Evolutionary conservation across 2,888 invertebrate species (phyloP).

Genomic region (Calliphora vomitoria): DNA sequence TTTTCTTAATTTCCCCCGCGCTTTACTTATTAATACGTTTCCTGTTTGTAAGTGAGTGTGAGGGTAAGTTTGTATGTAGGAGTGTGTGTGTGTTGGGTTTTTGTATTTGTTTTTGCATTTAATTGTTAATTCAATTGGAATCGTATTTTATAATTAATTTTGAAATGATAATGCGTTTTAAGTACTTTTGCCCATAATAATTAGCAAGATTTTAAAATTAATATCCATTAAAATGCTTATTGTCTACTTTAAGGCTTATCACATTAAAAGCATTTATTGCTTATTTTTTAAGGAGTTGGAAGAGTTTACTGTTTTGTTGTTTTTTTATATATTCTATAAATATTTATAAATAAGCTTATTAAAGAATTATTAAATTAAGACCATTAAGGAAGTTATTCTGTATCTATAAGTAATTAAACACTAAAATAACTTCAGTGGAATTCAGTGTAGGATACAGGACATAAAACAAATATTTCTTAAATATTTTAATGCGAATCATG

Average conservation of each 20-base stretch:
- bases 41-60: background rate
- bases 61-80: background rate
- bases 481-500: too few species aligned
- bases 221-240: constrained; percentile 28
- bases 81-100: background rate
- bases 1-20: constrained; percentile 14
- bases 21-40: background rate
- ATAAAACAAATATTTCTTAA: too few species aligned
- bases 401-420: too few species aligned
- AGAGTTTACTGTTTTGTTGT: background rate
- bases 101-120: constrained; percentile 8
- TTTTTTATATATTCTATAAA: background rate
- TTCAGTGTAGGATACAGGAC: too few species aligned
- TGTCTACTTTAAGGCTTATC: constrained; percentile 47
- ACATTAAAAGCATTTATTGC: constrained; percentile 28
- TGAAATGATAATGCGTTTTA: constrained; percentile 46
- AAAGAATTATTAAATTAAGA: too few species aligned
- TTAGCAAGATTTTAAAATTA: constrained; percentile 45
- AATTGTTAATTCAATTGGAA: constrained; percentile 57
- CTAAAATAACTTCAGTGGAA: too few species aligned
- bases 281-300: background rate
- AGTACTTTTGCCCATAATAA: constrained; percentile 21
- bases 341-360: too few species aligned
- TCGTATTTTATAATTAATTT: constrained; percentile 52
- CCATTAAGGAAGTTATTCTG: too few species aligned